A percentile compares a stretch with the other conserved stretches of the same genome.
These are phyloP conservation scores for Anseranas semipalmata DNA, from an alignment of 2,113 vertebrate genomes.

Conservation along the genomic window DNA sequence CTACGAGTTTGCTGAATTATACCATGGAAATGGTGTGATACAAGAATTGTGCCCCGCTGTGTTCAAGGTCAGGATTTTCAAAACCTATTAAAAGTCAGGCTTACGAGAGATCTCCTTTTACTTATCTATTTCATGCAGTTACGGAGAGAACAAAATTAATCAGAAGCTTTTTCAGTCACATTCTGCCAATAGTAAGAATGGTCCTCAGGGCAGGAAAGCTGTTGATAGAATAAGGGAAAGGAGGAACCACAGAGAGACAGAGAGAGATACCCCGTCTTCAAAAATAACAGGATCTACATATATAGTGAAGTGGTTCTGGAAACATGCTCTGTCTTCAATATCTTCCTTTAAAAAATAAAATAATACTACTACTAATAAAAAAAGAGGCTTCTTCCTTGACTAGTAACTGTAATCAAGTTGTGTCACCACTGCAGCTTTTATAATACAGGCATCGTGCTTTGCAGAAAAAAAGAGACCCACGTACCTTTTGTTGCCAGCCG, in stretches of 20 bases:
- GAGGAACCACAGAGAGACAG: background rate
- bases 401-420: conserved; percentile 34
- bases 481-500: conserved; percentile 97
- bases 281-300: background rate
- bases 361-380: too few relatives aligned
- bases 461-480: conserved; percentile 62
- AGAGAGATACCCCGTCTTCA: background rate
- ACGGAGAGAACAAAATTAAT: background rate
- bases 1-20: background rate
- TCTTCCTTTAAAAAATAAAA: background rate
- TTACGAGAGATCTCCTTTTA: background rate
- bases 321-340: background rate
- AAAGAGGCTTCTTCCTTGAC: background rate
- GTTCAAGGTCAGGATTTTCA: background rate
- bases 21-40: background rate
- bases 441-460: background rate
- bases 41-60: background rate
- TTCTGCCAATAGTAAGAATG: background rate
- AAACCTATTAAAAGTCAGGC: background rate
- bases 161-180: background rate
- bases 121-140: background rate
- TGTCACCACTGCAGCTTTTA: conserved; percentile 50
- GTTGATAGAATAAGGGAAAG: background rate
- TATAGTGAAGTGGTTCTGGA: background rate
- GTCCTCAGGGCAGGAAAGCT: background rate